Evolutionary conservation across 1,140 invertebrate genomes (phyloP).

Genomic region (Geopemphigus sp.): DNA sequence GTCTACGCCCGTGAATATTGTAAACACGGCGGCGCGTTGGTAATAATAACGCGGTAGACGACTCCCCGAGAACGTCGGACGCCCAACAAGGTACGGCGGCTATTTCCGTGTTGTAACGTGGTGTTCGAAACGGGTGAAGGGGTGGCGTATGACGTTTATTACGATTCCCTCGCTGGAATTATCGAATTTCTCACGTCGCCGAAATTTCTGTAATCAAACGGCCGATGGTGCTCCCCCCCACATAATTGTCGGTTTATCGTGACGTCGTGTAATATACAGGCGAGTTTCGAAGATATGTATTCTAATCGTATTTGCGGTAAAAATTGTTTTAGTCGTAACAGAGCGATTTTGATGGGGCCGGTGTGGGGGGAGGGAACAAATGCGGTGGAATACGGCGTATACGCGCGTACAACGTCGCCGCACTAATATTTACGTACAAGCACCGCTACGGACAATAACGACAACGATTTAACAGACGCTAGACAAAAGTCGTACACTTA

Average conservation of each 20-base stretch:
- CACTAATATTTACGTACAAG: neutral
- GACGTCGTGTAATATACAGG: neutral
- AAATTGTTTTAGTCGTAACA: neutral
- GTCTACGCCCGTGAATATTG: no score
- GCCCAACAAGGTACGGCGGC: no score
- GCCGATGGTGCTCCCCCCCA: neutral
- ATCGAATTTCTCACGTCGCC: neutral
- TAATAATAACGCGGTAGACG: no score
- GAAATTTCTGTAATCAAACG: neutral
- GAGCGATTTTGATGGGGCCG: no score
- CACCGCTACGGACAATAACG: neutral
- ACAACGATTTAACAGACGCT: conserved; percentile 8
- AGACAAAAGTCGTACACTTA: conserved; percentile 35
- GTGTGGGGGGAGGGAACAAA: no score
- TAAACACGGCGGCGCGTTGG: no score
- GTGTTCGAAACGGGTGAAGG: no score
- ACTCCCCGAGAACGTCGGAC: no score
- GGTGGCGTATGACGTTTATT: no score
- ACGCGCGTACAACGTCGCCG: no score
- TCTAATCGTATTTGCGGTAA: conserved; percentile 5
- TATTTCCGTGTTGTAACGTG: no score
- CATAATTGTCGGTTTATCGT: no score
- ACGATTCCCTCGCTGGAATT: neutral
- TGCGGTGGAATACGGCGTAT: neutral
- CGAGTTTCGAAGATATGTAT: conserved; percentile 2